Conservation (phyloP, 2,797 vertebrate genomes). For the Gallinago stenura region DNA sequence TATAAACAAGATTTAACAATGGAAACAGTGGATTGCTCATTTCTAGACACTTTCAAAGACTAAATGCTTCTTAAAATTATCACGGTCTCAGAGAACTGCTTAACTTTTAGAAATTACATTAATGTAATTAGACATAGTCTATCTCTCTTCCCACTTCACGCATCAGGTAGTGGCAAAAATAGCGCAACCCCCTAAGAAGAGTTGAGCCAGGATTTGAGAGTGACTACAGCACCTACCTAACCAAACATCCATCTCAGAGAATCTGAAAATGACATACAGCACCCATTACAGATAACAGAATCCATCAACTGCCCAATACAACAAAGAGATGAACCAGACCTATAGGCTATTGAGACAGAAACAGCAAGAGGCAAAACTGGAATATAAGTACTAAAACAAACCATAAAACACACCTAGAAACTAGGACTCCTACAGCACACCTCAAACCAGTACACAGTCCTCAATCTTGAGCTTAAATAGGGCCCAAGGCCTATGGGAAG, state of each 20-base stretch:
- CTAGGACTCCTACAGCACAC: accelerated
- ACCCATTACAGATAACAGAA: accelerated
- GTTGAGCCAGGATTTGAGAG: accelerated
- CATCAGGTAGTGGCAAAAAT: accelerated
- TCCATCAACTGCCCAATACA: accelerated
- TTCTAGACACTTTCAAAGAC: accelerated
- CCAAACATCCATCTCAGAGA: accelerated
- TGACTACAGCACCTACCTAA: accelerated
- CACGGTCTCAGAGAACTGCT: accelerated
- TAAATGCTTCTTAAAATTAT: accelerated
- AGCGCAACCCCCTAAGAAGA: accelerated
- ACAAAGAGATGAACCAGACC: accelerated
- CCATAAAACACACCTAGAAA: accelerated
- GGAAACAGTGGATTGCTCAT: accelerated
- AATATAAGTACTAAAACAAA: accelerated
- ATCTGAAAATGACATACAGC: accelerated
- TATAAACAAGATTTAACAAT: accelerated
- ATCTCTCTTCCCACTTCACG: accelerated
- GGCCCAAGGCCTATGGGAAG: background rate
- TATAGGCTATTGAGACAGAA: accelerated
- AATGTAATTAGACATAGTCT: accelerated
- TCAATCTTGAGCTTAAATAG: background rate
- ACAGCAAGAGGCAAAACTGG: accelerated
- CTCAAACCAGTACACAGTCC: accelerated
- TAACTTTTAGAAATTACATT: accelerated